These are phyloP conservation scores for Trichopria drosophilae DNA, from an alignment of 2,888 invertebrate species.

Conservation along the genomic window DNA sequence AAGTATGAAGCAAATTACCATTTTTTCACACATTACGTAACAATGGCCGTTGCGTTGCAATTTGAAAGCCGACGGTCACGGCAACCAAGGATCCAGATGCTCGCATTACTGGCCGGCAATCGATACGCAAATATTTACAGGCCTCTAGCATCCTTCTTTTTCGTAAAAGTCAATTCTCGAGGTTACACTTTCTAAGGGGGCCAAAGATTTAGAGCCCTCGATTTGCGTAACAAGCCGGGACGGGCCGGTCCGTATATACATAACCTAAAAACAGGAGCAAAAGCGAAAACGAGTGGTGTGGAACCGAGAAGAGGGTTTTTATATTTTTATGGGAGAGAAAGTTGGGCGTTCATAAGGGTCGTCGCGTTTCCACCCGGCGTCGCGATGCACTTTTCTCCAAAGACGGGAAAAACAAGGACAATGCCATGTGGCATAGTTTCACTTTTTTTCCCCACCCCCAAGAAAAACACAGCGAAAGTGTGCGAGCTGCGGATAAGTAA, in stretches of 20 bases:
- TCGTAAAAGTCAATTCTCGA: constrained; percentile 1
- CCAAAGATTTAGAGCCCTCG: constrained; percentile 49
- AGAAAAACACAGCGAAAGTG: no score
- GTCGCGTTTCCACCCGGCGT: constrained; percentile 44
- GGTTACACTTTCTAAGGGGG: no score
- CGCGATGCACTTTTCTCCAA: constrained; percentile 47
- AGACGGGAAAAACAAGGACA: constrained; percentile 51
- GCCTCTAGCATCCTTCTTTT: constrained; percentile 5
- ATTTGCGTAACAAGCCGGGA: constrained; percentile 48
- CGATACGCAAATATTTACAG: constrained; percentile 34
- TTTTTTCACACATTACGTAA: no score
- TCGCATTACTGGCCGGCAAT: constrained; percentile 9
- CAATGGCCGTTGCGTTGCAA: no score
- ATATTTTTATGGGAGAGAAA: constrained; percentile 57
- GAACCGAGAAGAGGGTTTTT: constrained; percentile 43
- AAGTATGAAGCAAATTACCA: no score
- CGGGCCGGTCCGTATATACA: constrained; percentile 13
- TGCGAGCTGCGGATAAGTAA: no score
- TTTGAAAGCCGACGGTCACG: no score
- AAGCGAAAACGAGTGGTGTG: no score
- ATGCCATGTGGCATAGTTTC: constrained; percentile 47
- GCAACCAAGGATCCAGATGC: no score
- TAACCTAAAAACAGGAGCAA: no score
- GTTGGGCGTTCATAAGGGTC: constrained; percentile 49
- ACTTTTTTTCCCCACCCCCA: constrained; percentile 48